A percentile compares a stretch with the other conserved stretches of the same genome.
phyloP scores from a whole-genome alignment of 2,888 invertebrate species.

The Neoitamus cyanurus region DNA sequence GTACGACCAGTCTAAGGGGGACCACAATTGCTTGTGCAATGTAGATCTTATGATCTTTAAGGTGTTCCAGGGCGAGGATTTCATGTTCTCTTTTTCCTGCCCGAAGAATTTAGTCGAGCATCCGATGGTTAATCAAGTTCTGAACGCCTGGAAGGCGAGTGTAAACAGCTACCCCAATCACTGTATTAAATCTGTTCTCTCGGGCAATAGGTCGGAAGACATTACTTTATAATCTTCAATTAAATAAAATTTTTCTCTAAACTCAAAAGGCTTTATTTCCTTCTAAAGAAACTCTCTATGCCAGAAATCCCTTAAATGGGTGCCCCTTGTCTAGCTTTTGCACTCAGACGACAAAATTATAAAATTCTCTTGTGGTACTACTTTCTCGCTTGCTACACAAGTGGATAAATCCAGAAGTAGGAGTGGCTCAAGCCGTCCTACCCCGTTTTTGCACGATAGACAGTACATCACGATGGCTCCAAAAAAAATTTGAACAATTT shows the following conservation, averaged over 20 bases:
- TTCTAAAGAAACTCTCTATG: neutral
- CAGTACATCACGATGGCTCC: neutral
- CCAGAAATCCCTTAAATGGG: neutral
- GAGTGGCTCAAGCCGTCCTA: too few relatives aligned
- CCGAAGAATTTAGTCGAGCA: constrained; percentile 43
- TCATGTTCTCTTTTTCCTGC: constrained; percentile 50
- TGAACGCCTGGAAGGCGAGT: constrained; percentile 38
- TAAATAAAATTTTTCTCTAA: neutral
- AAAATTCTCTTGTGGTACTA: too few relatives aligned
- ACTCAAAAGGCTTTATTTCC: neutral
- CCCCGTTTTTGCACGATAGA: neutral
- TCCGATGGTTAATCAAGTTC: constrained; percentile 4
- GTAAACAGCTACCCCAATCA: constrained; percentile 12
- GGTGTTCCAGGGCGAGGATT: constrained; percentile 31
- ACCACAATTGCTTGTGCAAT: constrained; percentile 47
- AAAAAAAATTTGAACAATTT: neutral
- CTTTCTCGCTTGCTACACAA: too few relatives aligned
- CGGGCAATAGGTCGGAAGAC: neutral
- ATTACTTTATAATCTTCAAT: neutral
- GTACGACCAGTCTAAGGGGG: constrained; percentile 52
- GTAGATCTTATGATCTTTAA: constrained; percentile 47
- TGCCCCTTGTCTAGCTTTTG: neutral
- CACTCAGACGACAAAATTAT: neutral
- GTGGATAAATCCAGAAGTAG: too few relatives aligned
- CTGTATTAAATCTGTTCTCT: neutral